Base-by-base conservation (phyloP, 2,888 invertebrate species). In the Drosophila prolongata region DNA sequence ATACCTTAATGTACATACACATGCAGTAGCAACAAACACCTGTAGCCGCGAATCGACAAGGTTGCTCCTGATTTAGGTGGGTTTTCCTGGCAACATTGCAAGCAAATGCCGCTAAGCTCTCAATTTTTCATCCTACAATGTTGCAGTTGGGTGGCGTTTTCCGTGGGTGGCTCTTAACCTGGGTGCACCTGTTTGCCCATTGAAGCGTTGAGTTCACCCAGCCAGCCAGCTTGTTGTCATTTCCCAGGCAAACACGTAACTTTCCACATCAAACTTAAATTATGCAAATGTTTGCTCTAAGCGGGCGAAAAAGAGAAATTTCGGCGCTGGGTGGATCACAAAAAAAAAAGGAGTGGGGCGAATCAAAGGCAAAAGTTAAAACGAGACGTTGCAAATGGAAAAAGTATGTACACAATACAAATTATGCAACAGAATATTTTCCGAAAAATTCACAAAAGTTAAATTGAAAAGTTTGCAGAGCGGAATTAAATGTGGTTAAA, bases 241-340 rank as follows among this genome's bases (percentile, higher is more conserved):
- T 69, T 44, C 50, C 37, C 55, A 34, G 38, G 24, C n/a, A 34
- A 43, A 52, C 30, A 49, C 47, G 53, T 54, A 59, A 70, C 61
- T 69, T 50, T 68, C 43, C 52, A 57, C 67, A 74, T 60, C 56
- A 60, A 67, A 57, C 59, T 73, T 44, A 67, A 74, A 74, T 73
- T 67, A 74, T 67, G 73, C 60, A 74, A 74, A 74, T 71, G 52
- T 70, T 68, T 61, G 42, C 52, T 59, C 43, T 42, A 19, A 43
- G 44, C 42, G 43, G 35, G 43, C 24, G 53, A 24, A 24, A 11
- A 34, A 30, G 16, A 11, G 44, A 37, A 38, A 38, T 38, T 38
- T 16, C 4, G 30, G 30, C 6, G n/a, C 10, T 10, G 16, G 6
- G 54, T 27, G 42, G 54, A 54, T 54, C 30, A 30, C 30, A 30